A percentile compares a stretch with the other conserved stretches of the same genome.
Evolutionary conservation across 2,888 invertebrate genomes (phyloP).

Genomic region (Alloscopus bannaensis): DNA sequence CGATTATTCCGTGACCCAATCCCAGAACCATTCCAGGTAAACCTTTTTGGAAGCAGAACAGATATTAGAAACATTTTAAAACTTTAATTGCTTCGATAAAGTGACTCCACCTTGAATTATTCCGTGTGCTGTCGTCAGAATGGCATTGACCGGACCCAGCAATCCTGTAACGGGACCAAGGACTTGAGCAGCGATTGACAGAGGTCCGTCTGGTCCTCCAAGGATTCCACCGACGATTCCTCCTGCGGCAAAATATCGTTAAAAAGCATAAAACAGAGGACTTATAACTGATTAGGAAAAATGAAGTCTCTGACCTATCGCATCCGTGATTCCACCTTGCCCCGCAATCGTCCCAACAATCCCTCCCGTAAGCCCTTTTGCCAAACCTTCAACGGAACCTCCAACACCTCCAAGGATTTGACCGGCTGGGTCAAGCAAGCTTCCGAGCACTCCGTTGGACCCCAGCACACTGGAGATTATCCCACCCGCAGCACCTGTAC

Average conservation of each 20-base stretch:
- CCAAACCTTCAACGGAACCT: background rate
- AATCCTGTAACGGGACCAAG: background rate
- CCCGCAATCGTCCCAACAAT: constrained; percentile 6
- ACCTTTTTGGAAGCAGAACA: too few species aligned
- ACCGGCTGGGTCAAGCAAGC: background rate
- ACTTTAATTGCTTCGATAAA: too few species aligned
- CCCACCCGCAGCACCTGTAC: background rate
- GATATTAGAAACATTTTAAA: too few species aligned
- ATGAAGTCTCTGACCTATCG: too few species aligned
- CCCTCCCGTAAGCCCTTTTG: constrained; percentile 1
- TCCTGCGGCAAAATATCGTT: too few species aligned
- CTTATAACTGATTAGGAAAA: too few species aligned
- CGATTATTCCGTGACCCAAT: background rate
- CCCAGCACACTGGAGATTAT: background rate
- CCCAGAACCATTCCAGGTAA: background rate
- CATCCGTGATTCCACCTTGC: background rate
- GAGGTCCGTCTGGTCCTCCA: background rate
- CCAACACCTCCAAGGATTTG: background rate
- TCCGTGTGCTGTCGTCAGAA: background rate
- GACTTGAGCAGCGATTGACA: background rate
- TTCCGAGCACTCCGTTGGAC: background rate
- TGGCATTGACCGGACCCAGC: background rate
- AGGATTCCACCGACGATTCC: background rate
- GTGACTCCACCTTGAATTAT: background rate
- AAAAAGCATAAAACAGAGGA: too few species aligned